Evolutionary conservation across 2,888 invertebrate species (phyloP).

Genomic region (Trilocha varians): DNA sequence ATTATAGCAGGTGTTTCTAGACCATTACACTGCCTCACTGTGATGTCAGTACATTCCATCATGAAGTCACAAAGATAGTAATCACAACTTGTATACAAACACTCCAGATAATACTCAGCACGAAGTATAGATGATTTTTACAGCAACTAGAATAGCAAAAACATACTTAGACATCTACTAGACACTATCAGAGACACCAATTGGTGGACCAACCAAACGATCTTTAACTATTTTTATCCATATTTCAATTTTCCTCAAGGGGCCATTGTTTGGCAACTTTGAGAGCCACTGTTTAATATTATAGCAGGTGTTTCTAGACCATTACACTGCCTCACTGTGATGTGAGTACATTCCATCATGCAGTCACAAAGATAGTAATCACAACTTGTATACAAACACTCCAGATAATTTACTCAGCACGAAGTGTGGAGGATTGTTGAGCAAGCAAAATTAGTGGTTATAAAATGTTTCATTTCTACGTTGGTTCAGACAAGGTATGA

Average conservation of each 20-base stretch:
- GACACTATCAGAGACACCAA: too few species aligned
- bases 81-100: neutral
- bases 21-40: constrained; percentile 22
- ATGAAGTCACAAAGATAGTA: constrained; percentile 4
- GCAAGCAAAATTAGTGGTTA: neutral
- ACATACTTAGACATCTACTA: too few species aligned
- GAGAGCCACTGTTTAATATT: too few species aligned
- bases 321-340: constrained; percentile 22
- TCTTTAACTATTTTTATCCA: too few species aligned
- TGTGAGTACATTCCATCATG: constrained; percentile 19
- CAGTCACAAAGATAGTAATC: neutral
- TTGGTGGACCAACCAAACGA: too few species aligned
- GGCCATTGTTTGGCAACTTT: too few species aligned
- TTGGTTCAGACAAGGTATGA: too few species aligned
- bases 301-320: constrained; percentile 5
- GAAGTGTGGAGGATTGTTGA: neutral
- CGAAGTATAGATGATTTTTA: neutral
- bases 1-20: neutral
- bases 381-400: neutral
- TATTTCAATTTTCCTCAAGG: too few species aligned
- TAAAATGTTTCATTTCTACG: too few species aligned
- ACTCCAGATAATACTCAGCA: constrained; percentile 3
- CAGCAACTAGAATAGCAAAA: neutral
- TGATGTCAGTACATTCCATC: constrained; percentile 18
- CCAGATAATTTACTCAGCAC: constrained; percentile 5